Evolutionary conservation across 2,888 invertebrate genomes (phyloP), one percentile per base, ranked within the genome.

Genomic region (Odiellus spinosus): DNA sequence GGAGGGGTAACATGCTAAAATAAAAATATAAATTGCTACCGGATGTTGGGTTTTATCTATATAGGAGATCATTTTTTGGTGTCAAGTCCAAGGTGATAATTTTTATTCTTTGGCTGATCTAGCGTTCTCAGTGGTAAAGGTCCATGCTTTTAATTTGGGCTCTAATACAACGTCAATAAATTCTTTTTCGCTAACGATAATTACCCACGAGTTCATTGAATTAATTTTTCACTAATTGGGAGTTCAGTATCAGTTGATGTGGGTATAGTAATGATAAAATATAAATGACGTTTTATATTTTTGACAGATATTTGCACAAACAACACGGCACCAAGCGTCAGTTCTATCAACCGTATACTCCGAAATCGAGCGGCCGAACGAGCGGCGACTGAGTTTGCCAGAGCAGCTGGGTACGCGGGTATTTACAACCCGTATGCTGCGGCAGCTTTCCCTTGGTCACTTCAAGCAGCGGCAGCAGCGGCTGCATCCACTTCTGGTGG

Each of bases 271-370:
- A n/a, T n/a, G n/a, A n/a, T n/a, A n/a, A n/a, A n/a, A n/a, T n/a
- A n/a, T n/a, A n/a, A n/a, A n/a, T n/a, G n/a, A n/a, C n/a, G n/a
- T 26, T 26, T 26, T 26, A 26, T 6, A 26, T 40, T 34, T 20
- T 35, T 59, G 65, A 26, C 74, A 90, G 90, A 85, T 56, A 86
- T 93, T 5, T 95, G 93, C 67, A 87, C 85, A 35, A 87, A 87
- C 64, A 83, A 82, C 42, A 90, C 90, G 18, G 88, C 93, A 1
- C 95, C 95, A 0, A 90, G 90, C 44, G 93, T 95, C 3, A 90
- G 90, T 60, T 91, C 90, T 56, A 95, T 95, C 66, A 95, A 93
- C 69, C 76, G 95, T 59, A 95, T 96, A 62, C 72, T 96, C 47
- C 72, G 95, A 53, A 95, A 95, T 65, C 75, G 93, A 11, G 93